Evolutionary conservation across 2,888 invertebrate species (phyloP).

Genomic region (Hyposoter didymator): DNA sequence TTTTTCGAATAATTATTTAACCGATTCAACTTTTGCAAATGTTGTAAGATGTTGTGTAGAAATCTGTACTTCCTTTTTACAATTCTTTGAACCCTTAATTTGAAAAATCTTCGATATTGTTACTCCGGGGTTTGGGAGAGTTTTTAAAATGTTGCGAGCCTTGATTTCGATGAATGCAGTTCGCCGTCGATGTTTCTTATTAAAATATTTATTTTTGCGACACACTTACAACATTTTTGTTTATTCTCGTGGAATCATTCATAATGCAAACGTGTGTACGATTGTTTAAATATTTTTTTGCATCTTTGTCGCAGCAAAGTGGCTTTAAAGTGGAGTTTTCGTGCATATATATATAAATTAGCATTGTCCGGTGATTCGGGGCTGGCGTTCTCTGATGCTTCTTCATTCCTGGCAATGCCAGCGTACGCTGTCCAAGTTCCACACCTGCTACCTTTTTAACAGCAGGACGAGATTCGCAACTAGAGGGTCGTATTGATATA

Average conservation of each 20-base stretch:
- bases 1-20: no score
- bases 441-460: conserved; percentile 79
- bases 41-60: no score
- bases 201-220: no score
- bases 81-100: not conserved
- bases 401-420: conserved; percentile 37
- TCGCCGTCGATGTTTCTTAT: not conserved
- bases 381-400: conserved; percentile 65
- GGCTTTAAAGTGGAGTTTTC: conserved; percentile 28
- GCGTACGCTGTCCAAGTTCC: conserved; percentile 65
- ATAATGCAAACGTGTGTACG: not conserved
- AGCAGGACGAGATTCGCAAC: conserved; percentile 63
- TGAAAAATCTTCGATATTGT: not conserved
- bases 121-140: not conserved
- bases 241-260: not conserved
- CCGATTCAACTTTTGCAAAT: no score
- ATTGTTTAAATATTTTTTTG: conserved; percentile 1
- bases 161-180: not conserved
- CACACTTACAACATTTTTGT: not conserved
- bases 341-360: conserved; percentile 73
- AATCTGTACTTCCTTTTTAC: no score
- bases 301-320: conserved; percentile 26
- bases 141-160: not conserved
- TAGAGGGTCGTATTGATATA: conserved; percentile 11
- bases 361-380: conserved; percentile 71